Evolutionary conservation across 2,888 invertebrate species (phyloP).

Genomic region (Achlya flavicornis): DNA sequence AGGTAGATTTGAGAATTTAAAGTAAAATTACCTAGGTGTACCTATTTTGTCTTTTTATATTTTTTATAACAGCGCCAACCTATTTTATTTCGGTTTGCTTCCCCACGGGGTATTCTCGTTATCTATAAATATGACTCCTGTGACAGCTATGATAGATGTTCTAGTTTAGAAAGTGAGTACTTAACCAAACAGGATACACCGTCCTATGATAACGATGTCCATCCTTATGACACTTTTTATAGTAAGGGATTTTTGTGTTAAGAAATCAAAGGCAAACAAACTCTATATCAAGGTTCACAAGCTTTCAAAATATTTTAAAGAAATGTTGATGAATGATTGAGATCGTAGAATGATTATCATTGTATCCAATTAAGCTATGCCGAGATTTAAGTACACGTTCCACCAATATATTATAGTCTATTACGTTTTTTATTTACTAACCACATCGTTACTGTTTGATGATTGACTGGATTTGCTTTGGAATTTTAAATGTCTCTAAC

Average conservation of each 20-base stretch:
- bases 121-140: constrained; percentile 60
- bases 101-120: constrained; percentile 52
- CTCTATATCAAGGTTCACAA: constrained; percentile 29
- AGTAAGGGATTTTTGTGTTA: constrained; percentile 43
- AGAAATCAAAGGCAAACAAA: constrained; percentile 50
- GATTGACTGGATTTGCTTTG: constrained; percentile 5
- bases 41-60: no score
- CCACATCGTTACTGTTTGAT: constrained; percentile 6
- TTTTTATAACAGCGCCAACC: no score
- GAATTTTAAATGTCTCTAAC: not conserved
- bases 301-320: constrained; percentile 22
- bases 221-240: constrained; percentile 55
- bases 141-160: constrained; percentile 79
- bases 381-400: constrained; percentile 1
- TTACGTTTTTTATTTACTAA: constrained; percentile 8
- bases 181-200: constrained; percentile 72
- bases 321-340: constrained; percentile 11
- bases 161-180: constrained; percentile 63
- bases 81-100: constrained; percentile 23
- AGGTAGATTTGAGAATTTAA: not conserved
- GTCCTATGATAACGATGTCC: constrained; percentile 67
- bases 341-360: constrained; percentile 10
- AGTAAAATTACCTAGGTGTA: not conserved
- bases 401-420: constrained; percentile 8
- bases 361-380: constrained; percentile 10